Conservation (phyloP, 1,140 invertebrate genomes). For the Heliconius eleuchia region DNA sequence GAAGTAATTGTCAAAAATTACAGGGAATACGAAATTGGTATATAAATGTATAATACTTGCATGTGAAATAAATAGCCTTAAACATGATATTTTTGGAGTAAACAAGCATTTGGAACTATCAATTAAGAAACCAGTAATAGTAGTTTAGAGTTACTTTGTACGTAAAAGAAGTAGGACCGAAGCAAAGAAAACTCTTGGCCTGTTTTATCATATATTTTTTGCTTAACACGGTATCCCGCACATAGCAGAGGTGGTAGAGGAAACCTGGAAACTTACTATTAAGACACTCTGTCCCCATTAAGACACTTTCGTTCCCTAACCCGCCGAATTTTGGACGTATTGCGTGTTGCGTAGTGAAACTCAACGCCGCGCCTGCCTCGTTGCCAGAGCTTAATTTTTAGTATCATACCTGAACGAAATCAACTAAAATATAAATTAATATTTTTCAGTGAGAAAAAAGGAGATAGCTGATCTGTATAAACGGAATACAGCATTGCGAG, state of each 20-base stretch:
- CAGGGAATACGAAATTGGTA: constrained; percentile 64
- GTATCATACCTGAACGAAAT: neutral
- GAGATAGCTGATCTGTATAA: constrained; percentile 56
- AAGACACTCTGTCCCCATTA: neutral
- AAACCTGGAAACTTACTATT: neutral
- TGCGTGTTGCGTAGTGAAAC: too few relatives aligned
- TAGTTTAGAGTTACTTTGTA: too few relatives aligned
- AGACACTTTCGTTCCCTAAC: neutral
- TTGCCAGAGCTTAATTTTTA: too few relatives aligned
- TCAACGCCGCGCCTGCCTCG: too few relatives aligned
- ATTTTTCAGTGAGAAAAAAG: constrained; percentile 54
- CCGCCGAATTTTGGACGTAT: neutral
- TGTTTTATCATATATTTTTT: too few relatives aligned
- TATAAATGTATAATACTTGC: neutral
- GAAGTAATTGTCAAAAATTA: constrained; percentile 56
- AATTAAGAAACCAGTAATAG: too few relatives aligned
- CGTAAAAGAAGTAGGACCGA: too few relatives aligned
- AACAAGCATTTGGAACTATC: too few relatives aligned
- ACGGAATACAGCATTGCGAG: constrained; percentile 57
- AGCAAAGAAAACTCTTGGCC: too few relatives aligned
- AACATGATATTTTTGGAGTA: too few relatives aligned
- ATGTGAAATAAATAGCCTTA: neutral
- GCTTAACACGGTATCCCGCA: too few relatives aligned
- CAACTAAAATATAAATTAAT: neutral
- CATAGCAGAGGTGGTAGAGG: too few relatives aligned